Evolutionary conservation across 2,888 invertebrate genomes (phyloP).

Genomic region (Scrobipalpa costella): DNA sequence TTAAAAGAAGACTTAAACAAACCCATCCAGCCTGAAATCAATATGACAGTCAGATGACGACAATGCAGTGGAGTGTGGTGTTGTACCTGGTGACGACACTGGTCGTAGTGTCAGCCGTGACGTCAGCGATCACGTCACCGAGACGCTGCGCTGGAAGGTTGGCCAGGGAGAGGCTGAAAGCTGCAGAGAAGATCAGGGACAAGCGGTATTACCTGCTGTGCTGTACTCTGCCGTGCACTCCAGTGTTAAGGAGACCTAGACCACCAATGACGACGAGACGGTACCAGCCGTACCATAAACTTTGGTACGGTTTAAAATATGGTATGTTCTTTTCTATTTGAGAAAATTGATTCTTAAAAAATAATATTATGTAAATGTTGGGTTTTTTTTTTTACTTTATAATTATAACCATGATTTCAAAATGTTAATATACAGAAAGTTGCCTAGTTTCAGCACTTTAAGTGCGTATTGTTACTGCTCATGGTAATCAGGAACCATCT

Average conservation of each 20-base stretch:
- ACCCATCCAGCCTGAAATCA: conserved; percentile 7
- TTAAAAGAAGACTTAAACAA: neutral
- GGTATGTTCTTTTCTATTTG: conserved; percentile 53
- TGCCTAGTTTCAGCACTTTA: neutral
- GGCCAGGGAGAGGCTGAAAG: conserved; percentile 70
- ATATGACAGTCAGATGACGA: conserved; percentile 39
- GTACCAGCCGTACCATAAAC: conserved; percentile 72
- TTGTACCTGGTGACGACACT: conserved; percentile 39
- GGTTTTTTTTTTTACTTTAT: too few species aligned
- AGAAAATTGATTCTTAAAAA: neutral
- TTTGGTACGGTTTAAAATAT: conserved; percentile 72
- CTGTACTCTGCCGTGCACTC: conserved; percentile 61
- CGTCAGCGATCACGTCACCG: conserved; percentile 41
- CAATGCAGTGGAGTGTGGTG: conserved; percentile 56
- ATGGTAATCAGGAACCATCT: neutral
- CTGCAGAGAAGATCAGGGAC: conserved; percentile 72
- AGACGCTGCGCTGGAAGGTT: conserved; percentile 68
- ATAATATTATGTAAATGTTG: too few species aligned
- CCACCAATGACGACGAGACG: conserved; percentile 51
- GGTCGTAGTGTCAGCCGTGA: conserved; percentile 42
- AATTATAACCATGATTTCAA: too few species aligned
- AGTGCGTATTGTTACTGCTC: neutral
- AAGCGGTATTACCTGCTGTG: conserved; percentile 69
- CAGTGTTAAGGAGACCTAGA: conserved; percentile 47
- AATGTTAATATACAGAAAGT: neutral